Percentiles rank a stretch among this genome's conserved stretches.
phyloP scores from a whole-genome alignment of 2,113 vertebrate genomes.

The Todiramphus saurophagus region DNA sequence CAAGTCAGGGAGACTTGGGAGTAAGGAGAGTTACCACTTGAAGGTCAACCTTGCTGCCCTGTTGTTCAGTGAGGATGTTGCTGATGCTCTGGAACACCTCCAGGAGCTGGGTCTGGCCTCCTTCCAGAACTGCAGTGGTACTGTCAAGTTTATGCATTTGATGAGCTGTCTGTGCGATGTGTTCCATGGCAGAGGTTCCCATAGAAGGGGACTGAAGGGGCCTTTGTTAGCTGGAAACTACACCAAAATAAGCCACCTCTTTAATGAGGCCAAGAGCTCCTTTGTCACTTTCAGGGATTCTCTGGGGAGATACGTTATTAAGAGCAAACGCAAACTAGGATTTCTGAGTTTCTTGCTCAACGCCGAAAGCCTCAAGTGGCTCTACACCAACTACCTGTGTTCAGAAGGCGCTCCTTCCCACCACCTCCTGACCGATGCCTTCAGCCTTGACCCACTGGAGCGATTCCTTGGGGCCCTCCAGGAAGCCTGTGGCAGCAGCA shows the following conservation, averaged over 20 bases:
- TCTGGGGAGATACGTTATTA: constrained; percentile 33
- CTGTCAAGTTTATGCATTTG: constrained; percentile 52
- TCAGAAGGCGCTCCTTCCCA: neutral
- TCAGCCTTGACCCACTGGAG: constrained; percentile 63
- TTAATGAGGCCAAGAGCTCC: constrained; percentile 55
- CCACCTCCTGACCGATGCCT: neutral
- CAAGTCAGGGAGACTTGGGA: neutral
- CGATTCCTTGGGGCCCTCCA: constrained; percentile 44
- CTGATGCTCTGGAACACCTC: constrained; percentile 39
- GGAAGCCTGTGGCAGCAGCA: neutral
- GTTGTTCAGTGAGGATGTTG: constrained; percentile 60
- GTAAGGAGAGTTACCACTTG: constrained; percentile 14
- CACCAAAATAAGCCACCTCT: constrained; percentile 44
- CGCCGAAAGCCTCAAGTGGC: constrained; percentile 66
- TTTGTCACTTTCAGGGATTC: constrained; percentile 55
- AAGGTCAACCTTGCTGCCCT: constrained; percentile 46
- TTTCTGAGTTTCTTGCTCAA: constrained; percentile 71
- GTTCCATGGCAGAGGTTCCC: constrained; percentile 40
- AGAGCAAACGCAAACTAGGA: constrained; percentile 64
- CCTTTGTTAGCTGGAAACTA: constrained; percentile 15
- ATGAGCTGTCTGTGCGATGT: constrained; percentile 33
- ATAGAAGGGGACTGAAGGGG: constrained; percentile 6
- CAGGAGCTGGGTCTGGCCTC: constrained; percentile 39
- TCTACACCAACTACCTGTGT: constrained; percentile 20
- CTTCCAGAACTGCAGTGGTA: constrained; percentile 56